phyloP scores from a whole-genome alignment of 2,113 vertebrate species.

The Bagarius yarrelli region DNA sequence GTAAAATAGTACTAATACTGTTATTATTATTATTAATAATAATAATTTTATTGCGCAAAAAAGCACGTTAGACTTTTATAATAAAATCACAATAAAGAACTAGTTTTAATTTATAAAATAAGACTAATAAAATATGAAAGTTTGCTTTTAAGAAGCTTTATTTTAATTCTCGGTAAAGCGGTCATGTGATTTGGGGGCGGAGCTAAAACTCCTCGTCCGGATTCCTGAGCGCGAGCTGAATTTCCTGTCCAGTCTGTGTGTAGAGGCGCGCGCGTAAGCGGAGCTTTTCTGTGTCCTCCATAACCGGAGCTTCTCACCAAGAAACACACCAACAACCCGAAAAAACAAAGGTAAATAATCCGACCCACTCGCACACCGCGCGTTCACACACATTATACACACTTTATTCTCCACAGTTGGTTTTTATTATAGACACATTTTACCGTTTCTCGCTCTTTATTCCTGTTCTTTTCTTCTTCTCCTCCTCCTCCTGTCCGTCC shows the following conservation, averaged over 20 bases:
- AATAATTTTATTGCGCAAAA: neutral
- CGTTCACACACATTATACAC: too few relatives aligned
- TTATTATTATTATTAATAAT: neutral
- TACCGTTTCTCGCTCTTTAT: neutral
- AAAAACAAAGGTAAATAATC: slow-evolving; percentile 59
- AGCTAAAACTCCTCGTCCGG: slow-evolving; percentile 52
- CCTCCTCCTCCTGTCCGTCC: neutral
- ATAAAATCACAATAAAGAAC: neutral
- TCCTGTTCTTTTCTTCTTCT: slow-evolving; percentile 33
- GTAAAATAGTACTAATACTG: too few relatives aligned
- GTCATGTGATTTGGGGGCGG: slow-evolving; percentile 56
- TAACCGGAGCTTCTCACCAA: slow-evolving; percentile 37
- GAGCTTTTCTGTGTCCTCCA: slow-evolving; percentile 34
- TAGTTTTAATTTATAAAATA: neutral
- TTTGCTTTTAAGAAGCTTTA: neutral
- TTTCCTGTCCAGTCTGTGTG: slow-evolving; percentile 62
- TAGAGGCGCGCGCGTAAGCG: slow-evolving; percentile 45
- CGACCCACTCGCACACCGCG: neutral
- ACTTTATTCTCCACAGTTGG: neutral
- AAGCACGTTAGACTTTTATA: neutral
- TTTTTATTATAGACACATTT: slow-evolving; percentile 20
- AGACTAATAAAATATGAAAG: neutral
- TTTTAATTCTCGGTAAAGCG: slow-evolving; percentile 54
- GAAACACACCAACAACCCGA: neutral
- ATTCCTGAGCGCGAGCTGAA: slow-evolving; percentile 73